Conservation (phyloP, 2,113 vertebrate genomes). For the Uria aalge region DNA sequence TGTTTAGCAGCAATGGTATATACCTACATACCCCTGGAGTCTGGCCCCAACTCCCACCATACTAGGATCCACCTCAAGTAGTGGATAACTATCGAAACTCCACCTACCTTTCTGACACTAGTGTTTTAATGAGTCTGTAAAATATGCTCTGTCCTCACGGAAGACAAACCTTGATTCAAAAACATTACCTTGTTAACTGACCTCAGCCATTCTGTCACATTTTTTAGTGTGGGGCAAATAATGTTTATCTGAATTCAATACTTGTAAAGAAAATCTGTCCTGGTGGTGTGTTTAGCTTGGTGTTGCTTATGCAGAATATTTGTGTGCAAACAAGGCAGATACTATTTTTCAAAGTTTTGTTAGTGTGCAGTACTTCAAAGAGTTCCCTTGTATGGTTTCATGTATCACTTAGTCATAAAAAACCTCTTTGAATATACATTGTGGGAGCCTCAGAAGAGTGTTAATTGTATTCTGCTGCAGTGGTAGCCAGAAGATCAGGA, state of each 20-base stretch:
- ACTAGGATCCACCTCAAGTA: background rate
- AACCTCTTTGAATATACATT: background rate
- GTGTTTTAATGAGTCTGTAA: background rate
- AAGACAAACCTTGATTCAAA: background rate
- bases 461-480: conserved; percentile 9
- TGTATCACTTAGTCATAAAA: background rate
- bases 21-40: background rate
- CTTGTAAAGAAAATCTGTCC: background rate
- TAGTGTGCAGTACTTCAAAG: background rate
- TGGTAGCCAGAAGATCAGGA: conserved; percentile 27
- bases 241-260: background rate
- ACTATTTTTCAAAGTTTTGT: background rate
- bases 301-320: background rate
- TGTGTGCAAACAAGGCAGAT: background rate
- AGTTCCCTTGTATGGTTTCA: background rate
- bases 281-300: background rate
- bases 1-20: background rate
- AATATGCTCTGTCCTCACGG: background rate
- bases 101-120: background rate
- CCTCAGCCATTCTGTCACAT: background rate
- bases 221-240: background rate
- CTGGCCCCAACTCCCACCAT: background rate
- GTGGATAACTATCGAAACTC: background rate
- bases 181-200: background rate
- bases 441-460: background rate